A percentile compares a stretch with the other conserved stretches of the same genome.
phyloP scores from a whole-genome alignment of 2,888 invertebrate species.

The Heteropelma amictum region DNA sequence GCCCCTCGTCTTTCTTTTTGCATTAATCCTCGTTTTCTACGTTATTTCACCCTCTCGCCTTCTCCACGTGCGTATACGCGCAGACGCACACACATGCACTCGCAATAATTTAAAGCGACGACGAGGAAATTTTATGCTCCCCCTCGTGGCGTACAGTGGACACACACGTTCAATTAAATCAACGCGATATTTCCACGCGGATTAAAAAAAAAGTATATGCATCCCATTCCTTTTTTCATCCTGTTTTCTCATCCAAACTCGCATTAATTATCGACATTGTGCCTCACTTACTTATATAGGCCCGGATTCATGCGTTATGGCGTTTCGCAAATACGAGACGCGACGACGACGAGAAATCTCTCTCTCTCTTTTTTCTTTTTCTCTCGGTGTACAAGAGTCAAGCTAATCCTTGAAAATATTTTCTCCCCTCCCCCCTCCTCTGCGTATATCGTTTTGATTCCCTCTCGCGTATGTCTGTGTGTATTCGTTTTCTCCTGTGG shows the following conservation, averaged over 20 bases:
- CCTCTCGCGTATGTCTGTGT: neutral
- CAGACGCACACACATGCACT: neutral
- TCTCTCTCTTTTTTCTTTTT: neutral
- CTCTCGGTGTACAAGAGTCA: constrained; percentile 6
- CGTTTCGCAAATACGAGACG: constrained; percentile 19
- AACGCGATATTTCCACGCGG: constrained; percentile 48
- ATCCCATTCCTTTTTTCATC: neutral
- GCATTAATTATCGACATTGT: constrained; percentile 58
- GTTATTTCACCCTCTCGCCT: too few species aligned
- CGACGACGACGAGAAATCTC: constrained; percentile 3
- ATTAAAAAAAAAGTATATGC: constrained; percentile 18
- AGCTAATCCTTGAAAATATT: constrained; percentile 59
- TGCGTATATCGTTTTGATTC: neutral
- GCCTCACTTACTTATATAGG: constrained; percentile 53
- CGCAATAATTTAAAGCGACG: constrained; percentile 16
- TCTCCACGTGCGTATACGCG: too few species aligned
- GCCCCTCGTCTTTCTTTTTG: constrained; percentile 23
- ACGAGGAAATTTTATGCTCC: constrained; percentile 36
- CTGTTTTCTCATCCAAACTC: constrained; percentile 12
- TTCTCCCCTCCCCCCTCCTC: neutral
- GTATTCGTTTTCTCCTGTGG: neutral
- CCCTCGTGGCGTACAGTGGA: constrained; percentile 4
- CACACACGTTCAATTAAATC: constrained; percentile 54
- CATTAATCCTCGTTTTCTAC: too few species aligned
- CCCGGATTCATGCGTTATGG: constrained; percentile 39